Percentiles rank a stretch among this genome's conserved stretches.
Conservation (phyloP, 2,113 vertebrate species). For the Sylvietta virens region DNA sequence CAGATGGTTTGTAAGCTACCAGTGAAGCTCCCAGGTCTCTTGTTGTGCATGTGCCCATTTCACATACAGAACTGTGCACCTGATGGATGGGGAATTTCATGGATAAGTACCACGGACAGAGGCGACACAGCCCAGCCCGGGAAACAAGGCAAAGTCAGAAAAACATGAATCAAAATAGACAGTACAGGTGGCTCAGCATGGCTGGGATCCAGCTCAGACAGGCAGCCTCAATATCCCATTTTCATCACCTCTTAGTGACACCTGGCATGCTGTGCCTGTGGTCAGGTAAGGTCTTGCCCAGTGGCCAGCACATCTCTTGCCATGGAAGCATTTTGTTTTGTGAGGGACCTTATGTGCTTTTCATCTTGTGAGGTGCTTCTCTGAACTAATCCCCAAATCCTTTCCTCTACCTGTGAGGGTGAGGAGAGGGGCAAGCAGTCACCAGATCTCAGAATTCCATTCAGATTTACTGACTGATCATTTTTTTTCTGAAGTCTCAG, state of each 20-base stretch:
- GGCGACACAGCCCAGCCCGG: neutral
- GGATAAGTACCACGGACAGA: slow-evolving; percentile 56
- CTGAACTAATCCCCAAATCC: neutral
- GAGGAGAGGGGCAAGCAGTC: neutral
- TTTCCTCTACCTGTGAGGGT: neutral
- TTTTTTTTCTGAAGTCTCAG: neutral
- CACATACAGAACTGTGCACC: neutral
- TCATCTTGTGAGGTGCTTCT: neutral
- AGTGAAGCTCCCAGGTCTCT: neutral
- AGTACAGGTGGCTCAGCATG: neutral
- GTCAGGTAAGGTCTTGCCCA: neutral
- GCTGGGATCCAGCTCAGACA: neutral
- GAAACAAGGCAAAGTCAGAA: neutral
- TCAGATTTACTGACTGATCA: neutral
- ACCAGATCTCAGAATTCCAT: neutral
- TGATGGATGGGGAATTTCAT: neutral
- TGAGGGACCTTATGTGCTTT: neutral
- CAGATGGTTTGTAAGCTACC: neutral
- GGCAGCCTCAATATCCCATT: neutral
- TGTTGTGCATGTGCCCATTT: neutral
- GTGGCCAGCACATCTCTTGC: neutral
- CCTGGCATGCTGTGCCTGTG: neutral
- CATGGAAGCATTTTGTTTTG: neutral
- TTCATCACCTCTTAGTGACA: neutral
- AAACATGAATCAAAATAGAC: neutral